A percentile compares a stretch with the other conserved stretches of the same genome.
phyloP scores from a whole-genome alignment of 2,888 invertebrate genomes.

The Phyllotreta striolata region DNA sequence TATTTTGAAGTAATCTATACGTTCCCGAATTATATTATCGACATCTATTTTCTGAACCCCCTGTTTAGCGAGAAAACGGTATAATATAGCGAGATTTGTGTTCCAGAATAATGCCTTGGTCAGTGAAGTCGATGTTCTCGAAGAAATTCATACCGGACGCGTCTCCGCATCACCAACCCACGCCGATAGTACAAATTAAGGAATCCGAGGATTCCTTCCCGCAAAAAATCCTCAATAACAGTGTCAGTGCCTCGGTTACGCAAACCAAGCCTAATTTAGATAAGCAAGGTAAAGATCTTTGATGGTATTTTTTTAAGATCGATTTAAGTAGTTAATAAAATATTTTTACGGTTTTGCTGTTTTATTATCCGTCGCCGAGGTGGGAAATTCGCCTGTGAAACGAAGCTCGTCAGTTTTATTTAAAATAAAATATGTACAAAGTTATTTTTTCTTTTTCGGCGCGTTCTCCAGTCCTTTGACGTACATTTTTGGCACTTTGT shows the following conservation, averaged over 20 bases:
- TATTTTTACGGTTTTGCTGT: too few species aligned
- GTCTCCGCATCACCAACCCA: conserved; percentile 60
- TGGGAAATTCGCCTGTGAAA: too few species aligned
- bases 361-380: too few species aligned
- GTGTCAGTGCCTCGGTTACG: conserved; percentile 41
- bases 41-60: too few species aligned
- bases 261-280: conserved; percentile 41
- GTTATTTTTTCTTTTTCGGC: conserved; percentile 69
- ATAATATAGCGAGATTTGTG: background rate
- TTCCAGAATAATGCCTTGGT: conserved; percentile 78
- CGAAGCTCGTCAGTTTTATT: too few species aligned
- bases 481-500: conserved; percentile 78
- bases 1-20: too few species aligned
- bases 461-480: conserved; percentile 80
- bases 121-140: conserved; percentile 71
- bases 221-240: conserved; percentile 34
- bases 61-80: too few species aligned
- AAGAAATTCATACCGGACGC: conserved; percentile 75
- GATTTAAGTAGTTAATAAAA: background rate
- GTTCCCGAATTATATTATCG: too few species aligned
- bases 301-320: conserved; percentile 23
- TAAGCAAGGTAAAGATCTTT: conserved; percentile 45
- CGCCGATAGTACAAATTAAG: conserved; percentile 39
- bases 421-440: background rate
- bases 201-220: conserved; percentile 34